A percentile compares a stretch with the other conserved stretches of the same genome.
Conservation (phyloP, 2,113 vertebrate genomes). For the Misgurnus mizolepis region DNA sequence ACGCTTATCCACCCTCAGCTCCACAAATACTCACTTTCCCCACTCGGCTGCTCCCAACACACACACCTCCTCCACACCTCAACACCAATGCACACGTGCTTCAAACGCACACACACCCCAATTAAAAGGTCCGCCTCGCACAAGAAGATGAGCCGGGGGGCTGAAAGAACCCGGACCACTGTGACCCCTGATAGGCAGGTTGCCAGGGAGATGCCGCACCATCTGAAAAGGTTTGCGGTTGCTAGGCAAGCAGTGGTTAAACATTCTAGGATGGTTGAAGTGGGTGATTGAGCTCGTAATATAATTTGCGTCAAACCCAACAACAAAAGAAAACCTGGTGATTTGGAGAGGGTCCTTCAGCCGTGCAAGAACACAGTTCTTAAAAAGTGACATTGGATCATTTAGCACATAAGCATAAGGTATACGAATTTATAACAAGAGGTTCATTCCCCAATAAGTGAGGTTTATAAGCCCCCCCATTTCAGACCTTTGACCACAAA, state of each 20-base stretch:
- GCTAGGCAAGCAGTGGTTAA: conserved; percentile 34
- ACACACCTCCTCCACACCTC: conserved; percentile 19
- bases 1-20: conserved; percentile 29
- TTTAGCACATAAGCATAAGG: background rate
- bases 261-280: conserved; percentile 30
- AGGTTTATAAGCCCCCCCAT: background rate
- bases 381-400: background rate
- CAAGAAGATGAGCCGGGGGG: conserved; percentile 23
- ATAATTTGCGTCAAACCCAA: conserved; percentile 3
- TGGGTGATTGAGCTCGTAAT: conserved; percentile 20
- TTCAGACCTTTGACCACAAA: background rate
- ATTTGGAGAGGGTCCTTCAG: conserved; percentile 14
- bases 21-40: conserved; percentile 15
- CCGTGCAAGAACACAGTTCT: background rate
- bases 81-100: conserved; percentile 27
- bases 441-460: background rate
- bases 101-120: conserved; percentile 15
- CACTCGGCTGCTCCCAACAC: background rate
- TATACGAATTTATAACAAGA: background rate
- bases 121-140: conserved; percentile 17
- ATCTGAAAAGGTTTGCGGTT: conserved; percentile 44
- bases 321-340: conserved; percentile 15
- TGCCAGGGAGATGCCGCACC: conserved; percentile 50
- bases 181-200: conserved; percentile 53
- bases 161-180: conserved; percentile 41